Evolutionary conservation across 2,797 vertebrate genomes (phyloP), one percentile per base, ranked within the genome.

Genomic region (Myotis planiceps): DNA sequence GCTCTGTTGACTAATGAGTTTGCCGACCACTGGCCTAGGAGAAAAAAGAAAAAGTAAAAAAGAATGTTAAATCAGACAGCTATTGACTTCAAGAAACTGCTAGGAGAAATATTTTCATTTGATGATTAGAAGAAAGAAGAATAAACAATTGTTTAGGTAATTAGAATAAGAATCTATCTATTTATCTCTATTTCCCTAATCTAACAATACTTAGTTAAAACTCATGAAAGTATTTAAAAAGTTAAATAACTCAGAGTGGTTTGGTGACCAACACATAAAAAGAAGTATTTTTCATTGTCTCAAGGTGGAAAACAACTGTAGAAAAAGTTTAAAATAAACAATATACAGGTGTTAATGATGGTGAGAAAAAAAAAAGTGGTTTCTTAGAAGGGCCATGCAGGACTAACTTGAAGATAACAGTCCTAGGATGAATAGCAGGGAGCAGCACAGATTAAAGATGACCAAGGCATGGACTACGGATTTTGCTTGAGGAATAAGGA

Each of bases 401-500:
- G n/a, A 37, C 39, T 81, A 71, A 53, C 16, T n/a, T 23, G 12
- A 49, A 85, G 9, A n/a, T 13, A 69, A 58, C 16, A 74, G 9
- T 37, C 60, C 2, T 2, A 71, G n/a, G 32, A 60, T 82, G 2
- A 76, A 74, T 32, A 72, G 3, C 18, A 68, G 6, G 15, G 9
- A 92, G 37, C 1, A 72, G 16, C 32, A 27, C 19, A 69, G 29
- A 60, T 79, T 63, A 94, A 85, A 92, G 29, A 63, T 63, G 23
- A 42, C 39, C 27, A 60, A 55, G 72, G 8, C 23, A 47, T 47
- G 10, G 23, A 60, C 34, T 74, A 9, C 42, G 2, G 72, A 55
- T 84, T 91, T 91, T 78, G 4, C 9, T 81, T 92, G 16, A 93
- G 42, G 32, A 88, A 92, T 92, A 87, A 76, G 76, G 63, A 65